phyloP scores from a whole-genome alignment of 2,888 invertebrate genomes.

The Troglohyphantes excavatus region DNA sequence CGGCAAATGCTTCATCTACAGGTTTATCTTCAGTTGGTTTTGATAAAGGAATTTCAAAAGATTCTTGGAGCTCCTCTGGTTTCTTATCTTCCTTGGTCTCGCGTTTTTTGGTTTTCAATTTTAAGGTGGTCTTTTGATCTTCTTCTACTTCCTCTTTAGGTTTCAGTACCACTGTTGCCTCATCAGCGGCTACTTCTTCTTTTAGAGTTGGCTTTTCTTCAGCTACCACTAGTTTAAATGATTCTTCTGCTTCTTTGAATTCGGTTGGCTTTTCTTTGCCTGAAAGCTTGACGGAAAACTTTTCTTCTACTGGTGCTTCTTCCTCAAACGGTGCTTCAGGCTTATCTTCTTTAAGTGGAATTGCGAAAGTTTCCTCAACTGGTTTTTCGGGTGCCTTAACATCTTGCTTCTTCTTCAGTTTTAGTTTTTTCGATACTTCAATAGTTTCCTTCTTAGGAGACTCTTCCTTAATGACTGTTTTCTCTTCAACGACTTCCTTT shows the following conservation, averaged over 20 bases:
- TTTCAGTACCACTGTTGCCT: constrained; percentile 62
- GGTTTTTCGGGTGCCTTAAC: constrained; percentile 65
- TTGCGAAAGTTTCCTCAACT: constrained; percentile 74
- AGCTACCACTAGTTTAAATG: constrained; percentile 47
- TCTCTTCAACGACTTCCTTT: constrained; percentile 81
- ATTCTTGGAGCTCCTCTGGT: constrained; percentile 83
- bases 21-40: constrained; percentile 83
- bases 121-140: constrained; percentile 63
- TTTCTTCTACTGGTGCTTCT: constrained; percentile 54
- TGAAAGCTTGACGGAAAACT: constrained; percentile 80
- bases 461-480: constrained; percentile 78
- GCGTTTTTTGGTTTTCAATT: constrained; percentile 86
- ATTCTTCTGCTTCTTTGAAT: constrained; percentile 79
- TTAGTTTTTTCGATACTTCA: constrained; percentile 80
- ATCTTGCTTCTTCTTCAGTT: constrained; percentile 79
- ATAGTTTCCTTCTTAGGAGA: constrained; percentile 49
- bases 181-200: constrained; percentile 81
- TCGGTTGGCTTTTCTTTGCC: constrained; percentile 87
- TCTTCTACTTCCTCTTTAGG: constrained; percentile 81
- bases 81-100: constrained; percentile 86
- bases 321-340: constrained; percentile 77
- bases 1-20: constrained; percentile 72
- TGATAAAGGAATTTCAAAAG: constrained; percentile 61
- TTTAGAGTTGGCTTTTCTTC: constrained; percentile 59
- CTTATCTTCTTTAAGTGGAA: constrained; percentile 56